A percentile compares a stretch with the other conserved stretches of the same genome.
These are phyloP conservation scores for Aspiorhynchus laticeps DNA, from an alignment of 2,113 vertebrate species.

Conservation along the genomic window DNA sequence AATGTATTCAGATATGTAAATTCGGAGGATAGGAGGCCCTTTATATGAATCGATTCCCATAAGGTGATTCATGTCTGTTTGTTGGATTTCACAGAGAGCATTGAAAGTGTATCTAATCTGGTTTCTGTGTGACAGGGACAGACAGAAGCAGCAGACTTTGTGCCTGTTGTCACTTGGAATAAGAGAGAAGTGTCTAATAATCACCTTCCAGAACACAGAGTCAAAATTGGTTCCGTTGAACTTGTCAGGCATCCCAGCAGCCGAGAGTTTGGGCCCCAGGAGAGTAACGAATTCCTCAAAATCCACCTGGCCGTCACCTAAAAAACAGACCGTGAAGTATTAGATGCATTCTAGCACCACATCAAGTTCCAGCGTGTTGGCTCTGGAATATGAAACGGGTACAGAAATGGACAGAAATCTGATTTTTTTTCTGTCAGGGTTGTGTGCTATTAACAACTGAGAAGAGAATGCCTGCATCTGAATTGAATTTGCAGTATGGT, in stretches of 20 bases:
- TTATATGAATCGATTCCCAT: neutral
- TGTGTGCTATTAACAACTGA: neutral
- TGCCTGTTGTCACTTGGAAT: conserved; percentile 54
- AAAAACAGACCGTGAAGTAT: conserved; percentile 2
- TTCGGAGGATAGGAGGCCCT: neutral
- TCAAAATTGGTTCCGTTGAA: conserved; percentile 95
- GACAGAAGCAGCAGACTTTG: neutral
- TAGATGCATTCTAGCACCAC: neutral
- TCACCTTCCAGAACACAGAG: conserved; percentile 98
- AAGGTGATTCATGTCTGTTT: neutral
- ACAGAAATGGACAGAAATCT: neutral
- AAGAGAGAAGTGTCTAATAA: conserved; percentile 57
- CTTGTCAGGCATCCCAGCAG: conserved; percentile 91
- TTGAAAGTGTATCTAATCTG: conserved; percentile 3
- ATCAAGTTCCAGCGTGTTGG: neutral
- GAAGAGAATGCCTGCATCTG: neutral
- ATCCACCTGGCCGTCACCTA: conserved; percentile 96
- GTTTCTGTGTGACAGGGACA: neutral
- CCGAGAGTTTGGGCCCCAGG: conserved; percentile 93
- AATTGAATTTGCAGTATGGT: neutral
- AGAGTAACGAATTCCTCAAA: conserved; percentile 98
- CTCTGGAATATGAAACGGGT: neutral
- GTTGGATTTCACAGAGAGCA: neutral
- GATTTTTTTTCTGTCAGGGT: neutral
- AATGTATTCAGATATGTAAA: neutral